phyloP scores from a whole-genome alignment of 2,113 vertebrate genomes.

The Myxocyprinus asiaticus region DNA sequence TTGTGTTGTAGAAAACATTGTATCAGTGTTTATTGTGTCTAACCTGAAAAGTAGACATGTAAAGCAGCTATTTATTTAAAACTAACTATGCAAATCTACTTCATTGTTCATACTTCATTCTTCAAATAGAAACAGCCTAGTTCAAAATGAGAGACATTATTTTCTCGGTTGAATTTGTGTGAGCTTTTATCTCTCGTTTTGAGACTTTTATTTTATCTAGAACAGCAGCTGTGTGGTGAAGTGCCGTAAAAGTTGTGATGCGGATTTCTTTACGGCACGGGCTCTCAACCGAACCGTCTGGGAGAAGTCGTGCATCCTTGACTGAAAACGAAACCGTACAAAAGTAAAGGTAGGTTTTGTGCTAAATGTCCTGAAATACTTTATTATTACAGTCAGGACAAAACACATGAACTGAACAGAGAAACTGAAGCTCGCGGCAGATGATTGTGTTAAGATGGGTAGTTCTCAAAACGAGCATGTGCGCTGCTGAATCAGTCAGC shows the following conservation, averaged over 20 bases:
- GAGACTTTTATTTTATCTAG: not conserved
- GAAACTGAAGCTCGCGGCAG: not conserved
- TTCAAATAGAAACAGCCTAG: too few relatives aligned
- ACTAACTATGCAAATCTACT: not conserved
- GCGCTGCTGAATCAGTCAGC: not conserved
- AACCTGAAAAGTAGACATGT: not conserved
- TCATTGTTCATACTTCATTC: not conserved
- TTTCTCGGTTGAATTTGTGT: too few relatives aligned
- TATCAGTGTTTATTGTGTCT: not conserved
- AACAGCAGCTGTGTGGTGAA: not conserved
- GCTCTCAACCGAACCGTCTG: not conserved
- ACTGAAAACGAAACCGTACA: not conserved
- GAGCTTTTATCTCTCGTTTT: too few relatives aligned
- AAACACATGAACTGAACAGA: not conserved
- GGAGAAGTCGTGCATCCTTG: conserved; percentile 1
- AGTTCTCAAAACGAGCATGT: conserved; percentile 9
- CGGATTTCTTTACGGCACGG: conserved; percentile 17
- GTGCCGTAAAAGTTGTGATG: conserved; percentile 1
- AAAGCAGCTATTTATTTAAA: not conserved
- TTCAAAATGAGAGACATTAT: too few relatives aligned
- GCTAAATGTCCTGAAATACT: not conserved
- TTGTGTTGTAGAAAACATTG: not conserved
- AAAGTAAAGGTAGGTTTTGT: not conserved
- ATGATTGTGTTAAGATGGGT: not conserved
- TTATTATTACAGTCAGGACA: not conserved